phyloP scores from a whole-genome alignment of 2,888 invertebrate genomes.

The Ophioninae sp. region DNA sequence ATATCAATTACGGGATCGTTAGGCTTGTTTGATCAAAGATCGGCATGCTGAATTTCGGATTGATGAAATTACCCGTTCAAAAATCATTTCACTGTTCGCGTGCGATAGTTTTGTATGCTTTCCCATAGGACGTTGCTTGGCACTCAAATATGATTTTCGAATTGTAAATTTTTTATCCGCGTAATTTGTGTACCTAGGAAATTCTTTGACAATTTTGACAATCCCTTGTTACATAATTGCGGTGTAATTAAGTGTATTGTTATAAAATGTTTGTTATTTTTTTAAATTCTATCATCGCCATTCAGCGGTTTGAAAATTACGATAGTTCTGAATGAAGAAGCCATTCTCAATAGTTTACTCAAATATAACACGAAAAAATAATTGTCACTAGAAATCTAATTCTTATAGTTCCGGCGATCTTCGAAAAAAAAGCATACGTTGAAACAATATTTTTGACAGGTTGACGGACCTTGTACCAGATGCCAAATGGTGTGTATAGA shows the following conservation, averaged over 20 bases:
- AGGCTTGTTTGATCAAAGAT: not conserved
- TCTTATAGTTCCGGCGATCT: not conserved
- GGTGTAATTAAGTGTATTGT: not conserved
- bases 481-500: constrained; percentile 99
- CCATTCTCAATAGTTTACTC: no score
- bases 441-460: constrained; percentile 80
- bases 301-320: not conserved
- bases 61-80: not conserved
- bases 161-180: not conserved
- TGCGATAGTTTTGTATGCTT: no score
- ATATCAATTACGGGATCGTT: no score
- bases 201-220: not conserved
- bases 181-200: not conserved
- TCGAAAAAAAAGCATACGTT: not conserved
- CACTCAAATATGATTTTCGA: not conserved
- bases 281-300: not conserved
- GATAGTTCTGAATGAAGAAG: no score
- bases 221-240: not conserved
- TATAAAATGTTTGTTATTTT: not conserved
- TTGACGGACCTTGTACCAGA: constrained; percentile 91
- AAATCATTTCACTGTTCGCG: no score
- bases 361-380: not conserved
- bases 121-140: not conserved
- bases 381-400: not conserved
- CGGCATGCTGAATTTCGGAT: not conserved